Base-by-base conservation (phyloP, 2,888 invertebrate species). In the Drosophila yooni region DNA sequence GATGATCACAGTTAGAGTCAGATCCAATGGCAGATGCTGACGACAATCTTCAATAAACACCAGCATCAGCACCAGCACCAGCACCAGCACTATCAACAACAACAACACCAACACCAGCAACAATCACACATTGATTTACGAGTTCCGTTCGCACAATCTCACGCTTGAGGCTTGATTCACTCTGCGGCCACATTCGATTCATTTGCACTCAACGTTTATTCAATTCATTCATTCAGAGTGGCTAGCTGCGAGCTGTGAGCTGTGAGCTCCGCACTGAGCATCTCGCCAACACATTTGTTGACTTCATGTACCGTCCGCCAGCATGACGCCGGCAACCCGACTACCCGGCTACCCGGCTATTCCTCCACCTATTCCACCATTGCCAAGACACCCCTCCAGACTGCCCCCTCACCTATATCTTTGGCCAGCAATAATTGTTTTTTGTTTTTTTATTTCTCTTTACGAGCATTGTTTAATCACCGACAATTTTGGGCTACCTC, bases 131-230 rank as follows among this genome's bases (percentile, higher is more conserved):
- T 51, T 77, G 77, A 77, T 80, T 77, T 80, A 80, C 77, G 76
- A 66, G 77, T 80, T 77, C 77, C 77, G 81, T 53, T 81, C 66
- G 74, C 72, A 71, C 72, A 80, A 76, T 80, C 77, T 79, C 80
- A 76, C 76, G 80, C 76, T 79, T 56, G 8, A 6, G 40, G 51
- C 67, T 43, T 43, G 33, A 25, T 34, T 40, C 51, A 27, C 8
- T 10, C 21, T 58, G 75, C 57, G 52, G 31, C 58, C 27, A 27
- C 34, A 53, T 34, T 51, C 54, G 36, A 75, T 58, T 75, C 64
- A 64, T 62, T 74, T 59, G 76, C 61, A 75, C 64, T 63, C 64
- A 53, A 33, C 60, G 57, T 46, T 74, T 36, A 54, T 59, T 68
- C 46, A 63, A 56, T 69, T 72, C 64, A 73, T 61, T 74, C 74